Conservation (phyloP, 1,140 invertebrate species). For the Drosophila chauvacae region DNA sequence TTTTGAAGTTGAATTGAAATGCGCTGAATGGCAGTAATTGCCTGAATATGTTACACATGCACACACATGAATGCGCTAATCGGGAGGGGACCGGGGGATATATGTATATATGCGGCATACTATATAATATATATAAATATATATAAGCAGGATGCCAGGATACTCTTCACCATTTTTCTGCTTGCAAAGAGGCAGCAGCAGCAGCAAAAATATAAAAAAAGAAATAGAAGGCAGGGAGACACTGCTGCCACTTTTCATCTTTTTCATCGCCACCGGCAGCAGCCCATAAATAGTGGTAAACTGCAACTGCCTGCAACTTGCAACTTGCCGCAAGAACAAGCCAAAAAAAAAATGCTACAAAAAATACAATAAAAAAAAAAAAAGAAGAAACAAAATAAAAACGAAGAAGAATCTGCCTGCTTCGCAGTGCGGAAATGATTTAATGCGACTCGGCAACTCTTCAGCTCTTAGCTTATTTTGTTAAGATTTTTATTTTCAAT, state of each 20-base stretch:
- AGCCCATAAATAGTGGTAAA: constrained; percentile 73
- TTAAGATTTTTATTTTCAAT: constrained; percentile 73
- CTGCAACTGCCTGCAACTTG: constrained; percentile 61
- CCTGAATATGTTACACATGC: constrained; percentile 81
- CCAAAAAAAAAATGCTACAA: constrained; percentile 10
- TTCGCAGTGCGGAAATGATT: constrained; percentile 81
- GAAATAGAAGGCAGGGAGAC: constrained; percentile 32
- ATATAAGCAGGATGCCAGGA: constrained; percentile 19
- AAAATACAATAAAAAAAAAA: neutral
- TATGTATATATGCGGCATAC: neutral
- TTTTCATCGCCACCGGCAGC: constrained; percentile 32
- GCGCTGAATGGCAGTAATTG: constrained; percentile 82
- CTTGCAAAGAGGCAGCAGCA: constrained; percentile 37
- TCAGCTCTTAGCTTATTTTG: constrained; percentile 75
- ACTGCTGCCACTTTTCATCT: constrained; percentile 59
- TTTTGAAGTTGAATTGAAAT: constrained; percentile 83
- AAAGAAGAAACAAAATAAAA: constrained; percentile 4
- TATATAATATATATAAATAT: constrained; percentile 12
- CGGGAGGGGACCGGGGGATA: neutral
- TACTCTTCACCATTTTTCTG: constrained; percentile 67
- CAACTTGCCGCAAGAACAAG: constrained; percentile 38
- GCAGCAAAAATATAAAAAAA: neutral
- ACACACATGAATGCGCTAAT: constrained; percentile 76
- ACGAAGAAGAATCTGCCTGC: constrained; percentile 48
- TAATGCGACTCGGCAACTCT: constrained; percentile 78